phyloP scores from a whole-genome alignment of 2,113 vertebrate species.

The Mastomys natalensis region DNA sequence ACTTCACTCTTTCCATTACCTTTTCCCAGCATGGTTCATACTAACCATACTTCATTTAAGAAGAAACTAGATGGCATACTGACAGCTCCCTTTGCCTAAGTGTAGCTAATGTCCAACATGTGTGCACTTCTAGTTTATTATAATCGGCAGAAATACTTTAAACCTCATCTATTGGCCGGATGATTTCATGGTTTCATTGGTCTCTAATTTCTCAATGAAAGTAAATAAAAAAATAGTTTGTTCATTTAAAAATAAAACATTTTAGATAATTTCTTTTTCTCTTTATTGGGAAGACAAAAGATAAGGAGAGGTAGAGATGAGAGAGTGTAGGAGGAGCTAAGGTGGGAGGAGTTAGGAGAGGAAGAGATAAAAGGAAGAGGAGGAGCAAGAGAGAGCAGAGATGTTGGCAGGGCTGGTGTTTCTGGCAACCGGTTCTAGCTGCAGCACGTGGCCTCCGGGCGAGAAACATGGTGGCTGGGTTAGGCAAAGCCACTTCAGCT shows the following conservation, averaged over 20 bases:
- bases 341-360: too few relatives aligned
- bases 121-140: conserved; percentile 24
- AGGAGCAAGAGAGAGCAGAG: too few relatives aligned
- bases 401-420: too few relatives aligned
- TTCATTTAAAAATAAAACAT: neutral
- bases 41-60: conserved; percentile 37
- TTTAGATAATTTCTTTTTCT: neutral
- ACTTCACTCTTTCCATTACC: neutral
- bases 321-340: too few relatives aligned
- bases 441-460: too few relatives aligned
- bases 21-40: neutral
- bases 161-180: neutral
- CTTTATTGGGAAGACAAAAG: conserved; percentile 20
- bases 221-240: neutral
- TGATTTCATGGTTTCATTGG: conserved; percentile 7
- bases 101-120: neutral
- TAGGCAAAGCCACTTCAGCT: too few relatives aligned
- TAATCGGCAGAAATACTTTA: conserved; percentile 27
- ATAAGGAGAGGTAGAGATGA: neutral
- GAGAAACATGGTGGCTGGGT: too few relatives aligned
- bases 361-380: too few relatives aligned
- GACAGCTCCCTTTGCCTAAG: neutral
- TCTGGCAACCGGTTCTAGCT: too few relatives aligned
- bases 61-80: neutral
- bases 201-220: conserved; percentile 44